phyloP scores from a whole-genome alignment of 2,888 invertebrate species.

The Aproaerema taeniolella region DNA sequence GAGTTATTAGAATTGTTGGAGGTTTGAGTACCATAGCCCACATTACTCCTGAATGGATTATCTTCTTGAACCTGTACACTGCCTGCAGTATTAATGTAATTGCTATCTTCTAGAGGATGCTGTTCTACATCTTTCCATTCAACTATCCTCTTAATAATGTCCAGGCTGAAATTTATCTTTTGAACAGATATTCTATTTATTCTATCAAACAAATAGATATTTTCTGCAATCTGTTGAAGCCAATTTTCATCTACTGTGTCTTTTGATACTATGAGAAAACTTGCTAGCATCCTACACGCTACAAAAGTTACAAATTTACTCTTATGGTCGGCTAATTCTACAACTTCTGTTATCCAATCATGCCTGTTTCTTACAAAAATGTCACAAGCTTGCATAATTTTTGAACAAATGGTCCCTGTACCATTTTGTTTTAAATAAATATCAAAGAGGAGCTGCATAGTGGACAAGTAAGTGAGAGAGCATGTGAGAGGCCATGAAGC shows the following conservation, averaged over 20 bases:
- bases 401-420: conserved; percentile 88
- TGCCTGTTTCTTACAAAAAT: conserved; percentile 88
- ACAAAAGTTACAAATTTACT: conserved; percentile 90
- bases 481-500: conserved; percentile 65
- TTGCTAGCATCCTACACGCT: conserved; percentile 87
- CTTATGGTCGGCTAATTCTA: conserved; percentile 85
- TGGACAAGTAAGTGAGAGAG: conserved; percentile 87
- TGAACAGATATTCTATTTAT: conserved; percentile 81
- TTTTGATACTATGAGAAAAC: conserved; percentile 90
- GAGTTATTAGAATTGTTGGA: conserved; percentile 34
- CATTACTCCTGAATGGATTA: conserved; percentile 59
- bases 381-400: conserved; percentile 88
- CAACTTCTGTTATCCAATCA: conserved; percentile 89
- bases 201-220: conserved; percentile 81
- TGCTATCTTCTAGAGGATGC: conserved; percentile 87
- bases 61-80: conserved; percentile 58
- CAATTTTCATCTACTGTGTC: conserved; percentile 88
- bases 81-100: conserved; percentile 54
- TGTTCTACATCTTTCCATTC: conserved; percentile 91
- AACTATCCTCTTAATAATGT: conserved; percentile 90
- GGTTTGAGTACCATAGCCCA: conserved; percentile 47
- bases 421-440: conserved; percentile 90
- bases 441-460: conserved; percentile 89
- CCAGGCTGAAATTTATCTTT: conserved; percentile 89
- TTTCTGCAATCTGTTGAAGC: conserved; percentile 86